Evolutionary conservation across 2,113 vertebrate species (phyloP), one percentile per base, ranked within the genome.

Genomic region (Stegastes partitus): DNA sequence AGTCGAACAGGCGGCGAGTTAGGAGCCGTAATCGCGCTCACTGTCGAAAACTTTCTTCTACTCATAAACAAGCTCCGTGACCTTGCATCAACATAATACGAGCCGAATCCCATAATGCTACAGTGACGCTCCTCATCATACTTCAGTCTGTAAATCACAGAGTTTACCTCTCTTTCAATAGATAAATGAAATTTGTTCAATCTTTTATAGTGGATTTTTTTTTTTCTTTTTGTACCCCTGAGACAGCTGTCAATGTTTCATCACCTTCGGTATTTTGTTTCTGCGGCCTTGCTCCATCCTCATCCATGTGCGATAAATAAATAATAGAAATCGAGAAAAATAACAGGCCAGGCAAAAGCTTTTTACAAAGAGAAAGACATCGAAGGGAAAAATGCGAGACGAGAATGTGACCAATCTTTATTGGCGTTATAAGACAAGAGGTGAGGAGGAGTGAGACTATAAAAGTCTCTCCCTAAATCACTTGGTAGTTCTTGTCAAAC

Each of bases 231-330:
- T 56, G 19, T 12, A n/a, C 37, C 31, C 15, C 19, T 26, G 49
- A 74, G 57, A 73, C 58, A 73, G 50, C 39, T 68, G 71, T 71
- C 70, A 85, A 62, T 82, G 63, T 85, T 85, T 82, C 42, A 85
- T 88, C 63, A 75, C 11, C 50, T 45, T 79, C 72, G 66, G 42
- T 68, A 69, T 78, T 74, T 68, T 3, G 25, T 49, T 67, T 78
- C 23, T 37, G 23, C 49, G 39, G 70, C 74, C 80, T 61, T 11
- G 44, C 47, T 75, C 56, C 51, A 75, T 54, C 62, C 70, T 53
- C 44, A 67, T 67, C 14, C 23, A 9, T 11, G 4, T 22, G 39
- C 7, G 15, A 71, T 76, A 62, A 71, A 79, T 81, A 59, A 77
- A 76, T 61, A 3, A 68, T 67, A 54, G 23, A 57, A 42, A 75